phyloP scores from a whole-genome alignment of 1,140 invertebrate species.

The Bombus picipes region DNA sequence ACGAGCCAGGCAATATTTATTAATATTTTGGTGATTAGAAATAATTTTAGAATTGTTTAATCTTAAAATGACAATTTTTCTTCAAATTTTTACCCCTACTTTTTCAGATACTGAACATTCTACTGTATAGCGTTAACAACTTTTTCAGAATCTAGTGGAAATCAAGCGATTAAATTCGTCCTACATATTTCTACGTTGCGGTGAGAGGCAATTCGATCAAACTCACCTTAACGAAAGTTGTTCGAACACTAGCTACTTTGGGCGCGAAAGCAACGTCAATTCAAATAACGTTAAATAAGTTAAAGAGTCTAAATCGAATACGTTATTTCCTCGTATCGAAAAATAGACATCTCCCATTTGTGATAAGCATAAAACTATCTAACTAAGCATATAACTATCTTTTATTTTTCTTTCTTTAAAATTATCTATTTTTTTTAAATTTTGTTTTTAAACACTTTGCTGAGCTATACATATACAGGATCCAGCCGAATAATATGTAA shows the following conservation, averaged over 20 bases:
- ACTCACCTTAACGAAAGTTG: constrained; percentile 8
- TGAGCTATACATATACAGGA: not conserved
- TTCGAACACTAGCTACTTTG: not conserved
- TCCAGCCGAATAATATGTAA: too few relatives aligned
- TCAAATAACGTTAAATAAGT: not conserved
- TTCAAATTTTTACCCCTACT: not conserved
- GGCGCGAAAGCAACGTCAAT: not conserved
- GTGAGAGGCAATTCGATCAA: constrained; percentile 41
- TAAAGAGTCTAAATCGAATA: not conserved
- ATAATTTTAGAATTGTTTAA: too few relatives aligned
- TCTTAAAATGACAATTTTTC: too few relatives aligned
- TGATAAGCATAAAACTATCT: not conserved
- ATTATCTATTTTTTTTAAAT: not conserved
- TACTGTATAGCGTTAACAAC: not conserved
- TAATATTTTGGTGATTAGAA: too few relatives aligned
- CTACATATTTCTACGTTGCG: constrained; percentile 17
- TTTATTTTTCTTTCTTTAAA: not conserved
- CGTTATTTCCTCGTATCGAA: not conserved
- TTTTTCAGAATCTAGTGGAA: constrained; percentile 4
- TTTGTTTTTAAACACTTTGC: not conserved
- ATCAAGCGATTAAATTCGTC: constrained; percentile 3
- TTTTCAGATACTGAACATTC: not conserved
- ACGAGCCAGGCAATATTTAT: too few relatives aligned
- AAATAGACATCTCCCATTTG: not conserved
- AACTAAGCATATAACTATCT: too few relatives aligned